Evolutionary conservation across 1,140 invertebrate species (phyloP), one percentile per base, ranked within the genome.

Genomic region (Aphis gossypii): DNA sequence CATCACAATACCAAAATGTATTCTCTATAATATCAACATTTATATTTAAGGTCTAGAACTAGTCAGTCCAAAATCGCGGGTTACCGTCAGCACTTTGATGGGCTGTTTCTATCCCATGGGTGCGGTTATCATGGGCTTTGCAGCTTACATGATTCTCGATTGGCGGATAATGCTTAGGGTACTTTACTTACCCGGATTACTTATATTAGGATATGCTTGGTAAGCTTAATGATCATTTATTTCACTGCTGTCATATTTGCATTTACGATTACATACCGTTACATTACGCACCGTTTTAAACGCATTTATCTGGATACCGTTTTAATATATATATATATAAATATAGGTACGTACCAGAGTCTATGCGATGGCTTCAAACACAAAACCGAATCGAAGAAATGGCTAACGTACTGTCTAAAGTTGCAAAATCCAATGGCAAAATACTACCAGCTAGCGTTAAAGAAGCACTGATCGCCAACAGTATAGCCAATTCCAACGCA

Each of bases 51-150:
- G 97, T 48, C 96, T 98, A 95, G 98, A 98, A 95, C 96, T 97
- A 94, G 97, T 98, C 0, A 97, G 97, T 2, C 97, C 97, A 9
- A 96, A 96, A 94, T 96, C 97, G 92, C 95, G 98, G 94, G 97
- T 97, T 1, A 95, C 98, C 46, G 97, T 96, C 90, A 97, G 97
- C 82, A 97, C 97, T 1, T 94, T 97, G 0, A 96, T 97, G 54
- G 97, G 97, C 82, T 96, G 96, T 56, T 96, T 97, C 93, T 98
- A 97, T 95, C 97, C 97, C 0, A 94, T 97, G 23, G 98, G 98
- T 2, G 96, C 97, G 93, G 96, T 97, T 94, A 95, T 96, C 14
- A 95, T 97, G 93, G 96, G 97, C 90, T 95, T 96, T 46, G 95
- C 97, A 4, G 97, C 97, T 7, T 98, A 97, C 96, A 95, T 96